These are phyloP conservation scores for Poecile montanus DNA, from an alignment of 2,797 vertebrate genomes.

Conservation along the genomic window DNA sequence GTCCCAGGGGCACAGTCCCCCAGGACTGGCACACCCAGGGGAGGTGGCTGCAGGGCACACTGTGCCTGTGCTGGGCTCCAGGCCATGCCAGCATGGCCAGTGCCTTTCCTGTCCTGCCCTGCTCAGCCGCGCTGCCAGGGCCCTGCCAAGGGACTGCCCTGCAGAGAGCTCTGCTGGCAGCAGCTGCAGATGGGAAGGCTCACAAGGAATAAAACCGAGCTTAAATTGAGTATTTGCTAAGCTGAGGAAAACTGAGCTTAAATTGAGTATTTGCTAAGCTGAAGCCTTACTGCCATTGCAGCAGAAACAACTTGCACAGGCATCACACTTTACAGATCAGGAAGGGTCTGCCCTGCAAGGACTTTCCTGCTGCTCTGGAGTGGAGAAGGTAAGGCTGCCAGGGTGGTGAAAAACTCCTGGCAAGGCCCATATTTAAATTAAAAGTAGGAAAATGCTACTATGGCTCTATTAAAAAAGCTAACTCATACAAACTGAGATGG, in stretches of 20 bases:
- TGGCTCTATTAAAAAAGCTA: not conserved
- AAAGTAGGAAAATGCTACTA: not conserved
- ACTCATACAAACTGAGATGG: not conserved
- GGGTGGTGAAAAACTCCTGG: not conserved
- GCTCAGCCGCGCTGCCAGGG: not conserved
- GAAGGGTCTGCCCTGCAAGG: not conserved
- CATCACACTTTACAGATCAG: not conserved
- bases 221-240: not conserved
- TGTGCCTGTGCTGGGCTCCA: fast-evolving
- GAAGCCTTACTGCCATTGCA: not conserved
- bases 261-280: not conserved
- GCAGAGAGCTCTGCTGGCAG: not conserved
- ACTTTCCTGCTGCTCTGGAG: not conserved
- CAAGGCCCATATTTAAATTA: not conserved
- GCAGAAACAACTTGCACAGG: not conserved
- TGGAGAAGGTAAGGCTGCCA: not conserved
- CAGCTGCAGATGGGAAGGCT: not conserved
- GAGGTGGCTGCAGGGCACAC: fast-evolving
- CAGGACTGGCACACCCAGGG: not conserved
- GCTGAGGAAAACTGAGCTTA: not conserved
- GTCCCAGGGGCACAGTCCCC: not conserved
- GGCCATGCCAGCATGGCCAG: not conserved
- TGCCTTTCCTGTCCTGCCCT: not conserved
- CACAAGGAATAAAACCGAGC: not conserved
- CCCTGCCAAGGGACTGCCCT: not conserved